Base-by-base conservation (phyloP, 2,888 invertebrate species). In the Ischnus inquisitorius region DNA sequence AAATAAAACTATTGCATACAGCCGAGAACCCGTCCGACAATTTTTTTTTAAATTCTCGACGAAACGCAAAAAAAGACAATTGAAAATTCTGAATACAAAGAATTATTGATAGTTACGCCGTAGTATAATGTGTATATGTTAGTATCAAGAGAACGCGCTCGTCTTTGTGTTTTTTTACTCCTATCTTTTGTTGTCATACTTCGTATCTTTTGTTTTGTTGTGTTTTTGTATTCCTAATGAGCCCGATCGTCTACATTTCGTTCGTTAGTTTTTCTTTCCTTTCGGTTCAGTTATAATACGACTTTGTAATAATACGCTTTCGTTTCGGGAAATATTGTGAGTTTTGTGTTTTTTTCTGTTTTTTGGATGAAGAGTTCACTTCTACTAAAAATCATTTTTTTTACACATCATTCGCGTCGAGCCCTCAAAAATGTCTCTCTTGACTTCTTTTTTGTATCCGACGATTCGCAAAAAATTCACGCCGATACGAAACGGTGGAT, bases 101-200 rank as follows among this genome's bases (percentile, higher is more conserved):
- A 85, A 85, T 78, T 64, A 76, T 79, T 79, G 67, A 86, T 85
- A 81, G 84, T 88, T 86, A 89, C 86, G 85, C 87, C 85, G 83
- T 84, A 83, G 85, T 87, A 87, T 79, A 79, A 79, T 79, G 65
- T 51, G 43, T 69, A 78, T 68, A 87, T 87, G 86, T 87, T 83
- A 82, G 87, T 87, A 87, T 88, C 87, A 84, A 87, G 86, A 88
- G 86, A 89, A 88, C 87, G 87, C 86, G 87, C 85, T 87, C 84
- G 79, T 79, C 39, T 43, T 77, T 46, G 68, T 62, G 14, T 28
- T 12, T 62, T 12, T 62, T 79, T 60, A 16, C 57, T 43, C 67
- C 41, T 41, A 19, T 43, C 10, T 60, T 43, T 28, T 28, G 10
- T 75, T 69, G 12, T 75, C n/a, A 57, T 46, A 62, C 34, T 2